These are phyloP conservation scores for Brachionus rotundiformis DNA, from an alignment of 1,140 invertebrate species.

Conservation along the genomic window DNA sequence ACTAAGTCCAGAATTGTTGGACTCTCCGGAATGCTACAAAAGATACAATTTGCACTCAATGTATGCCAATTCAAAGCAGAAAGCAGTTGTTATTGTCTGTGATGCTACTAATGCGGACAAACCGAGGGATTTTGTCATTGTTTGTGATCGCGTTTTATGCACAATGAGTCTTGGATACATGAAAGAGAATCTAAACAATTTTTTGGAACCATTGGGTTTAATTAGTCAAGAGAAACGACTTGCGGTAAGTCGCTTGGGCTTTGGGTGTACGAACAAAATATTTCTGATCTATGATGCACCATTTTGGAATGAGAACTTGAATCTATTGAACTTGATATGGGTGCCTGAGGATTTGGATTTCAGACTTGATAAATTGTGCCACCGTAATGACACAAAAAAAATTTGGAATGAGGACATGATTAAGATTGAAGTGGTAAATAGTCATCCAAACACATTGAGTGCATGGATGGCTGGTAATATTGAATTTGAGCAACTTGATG, in stretches of 20 bases:
- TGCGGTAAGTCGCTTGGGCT: conserved; percentile 21
- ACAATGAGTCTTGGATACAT: conserved; percentile 44
- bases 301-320: conserved; percentile 39
- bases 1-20: conserved; percentile 19
- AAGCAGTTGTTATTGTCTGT: conserved; percentile 20
- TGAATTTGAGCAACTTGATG: conserved; percentile 39
- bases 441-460: conserved; percentile 35
- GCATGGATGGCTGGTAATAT: conserved; percentile 49
- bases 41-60: conserved; percentile 11
- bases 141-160: conserved; percentile 40
- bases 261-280: conserved; percentile 49
- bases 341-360: conserved; percentile 5
- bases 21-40: neutral
- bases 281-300: conserved; percentile 31
- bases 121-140: neutral
- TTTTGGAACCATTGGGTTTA: conserved; percentile 28
- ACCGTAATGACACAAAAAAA: conserved; percentile 40
- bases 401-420: conserved; percentile 36
- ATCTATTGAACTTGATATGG: conserved; percentile 23
- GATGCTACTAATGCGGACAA: conserved; percentile 22
- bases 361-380: conserved; percentile 36
- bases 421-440: conserved; percentile 22
- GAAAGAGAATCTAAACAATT: conserved; percentile 40
- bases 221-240: conserved; percentile 7
- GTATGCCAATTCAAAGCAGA: neutral